Conservation (phyloP, 1,140 invertebrate genomes). For the Centruroides sculpturatus region DNA sequence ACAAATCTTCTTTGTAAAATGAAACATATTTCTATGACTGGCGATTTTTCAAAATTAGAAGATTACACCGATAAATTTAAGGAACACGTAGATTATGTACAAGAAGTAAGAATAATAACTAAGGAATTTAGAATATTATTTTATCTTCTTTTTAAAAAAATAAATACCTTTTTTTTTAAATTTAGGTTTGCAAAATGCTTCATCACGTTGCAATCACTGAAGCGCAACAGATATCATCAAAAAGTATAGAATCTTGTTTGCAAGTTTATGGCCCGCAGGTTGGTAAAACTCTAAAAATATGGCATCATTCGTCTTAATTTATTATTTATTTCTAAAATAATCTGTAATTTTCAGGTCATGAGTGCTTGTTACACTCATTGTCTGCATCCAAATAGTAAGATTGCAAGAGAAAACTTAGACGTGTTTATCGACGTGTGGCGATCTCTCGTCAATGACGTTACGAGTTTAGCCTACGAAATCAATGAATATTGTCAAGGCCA, state of each 20-base stretch:
- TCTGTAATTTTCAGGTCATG: constrained; percentile 51
- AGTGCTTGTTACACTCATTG: constrained; percentile 83
- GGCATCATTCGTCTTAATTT: neutral
- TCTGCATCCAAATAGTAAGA: constrained; percentile 81
- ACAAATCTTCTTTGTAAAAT: constrained; percentile 60
- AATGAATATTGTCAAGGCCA: constrained; percentile 57
- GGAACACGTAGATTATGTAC: constrained; percentile 80
- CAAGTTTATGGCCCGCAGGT: constrained; percentile 52
- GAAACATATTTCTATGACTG: constrained; percentile 57
- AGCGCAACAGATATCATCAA: constrained; percentile 79
- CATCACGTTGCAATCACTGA: constrained; percentile 89
- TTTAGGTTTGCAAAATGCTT: constrained; percentile 84
- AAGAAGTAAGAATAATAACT: constrained; percentile 47
- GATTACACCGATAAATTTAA: constrained; percentile 67
- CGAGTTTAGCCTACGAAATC: constrained; percentile 71
- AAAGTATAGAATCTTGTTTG: constrained; percentile 88
- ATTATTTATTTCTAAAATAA: neutral
- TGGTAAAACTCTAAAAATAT: constrained; percentile 2
- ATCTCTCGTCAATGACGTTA: constrained; percentile 70
- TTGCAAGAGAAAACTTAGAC: constrained; percentile 93
- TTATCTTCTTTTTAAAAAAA: too few species aligned
- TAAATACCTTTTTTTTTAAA: neutral
- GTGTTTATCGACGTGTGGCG: constrained; percentile 98
- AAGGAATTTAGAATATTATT: too few species aligned
- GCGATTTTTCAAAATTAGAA: constrained; percentile 63